Base-by-base conservation (phyloP, 64 coral and sea anemone genomes). In the Hydrozoanthus tunicans region DNA sequence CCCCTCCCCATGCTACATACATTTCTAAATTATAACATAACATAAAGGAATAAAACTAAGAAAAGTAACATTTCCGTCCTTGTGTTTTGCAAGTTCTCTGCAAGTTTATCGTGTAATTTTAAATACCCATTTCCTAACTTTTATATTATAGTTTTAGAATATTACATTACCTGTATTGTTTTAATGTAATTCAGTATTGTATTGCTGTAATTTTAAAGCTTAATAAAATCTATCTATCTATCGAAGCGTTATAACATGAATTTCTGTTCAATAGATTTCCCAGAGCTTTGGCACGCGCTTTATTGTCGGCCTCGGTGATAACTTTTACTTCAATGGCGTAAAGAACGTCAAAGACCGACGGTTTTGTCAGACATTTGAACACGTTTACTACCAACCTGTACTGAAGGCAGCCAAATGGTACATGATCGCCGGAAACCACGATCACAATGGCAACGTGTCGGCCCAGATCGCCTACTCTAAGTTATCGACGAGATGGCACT, bases 381-480 rank as follows among this genome's bases (percentile, higher is more conserved):
- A 73, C 6, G 84, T 73, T 26, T 88, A 73, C 25, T 74, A 24
- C 4, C n/a, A 74, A 7, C 84, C 84, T 11, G 68, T 88, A 26
- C 78, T 98, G 53, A 61, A 81, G 53, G 77, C 73, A 56, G 91
- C 96, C 26, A 94, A 80, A 79, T 98, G 96, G 96, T 92, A 90
- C 17, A 95, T 98, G 93, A 81, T 95, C 53, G 96, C 96, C 51
- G 96, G 96, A 52, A 98, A 98, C 59, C 96, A 98, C 57, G 96
- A 98, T 67, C 90, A 98, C 81, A 13, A 79, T 4, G 70, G 86
- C 14, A 98, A 98, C 63, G 89, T 95, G 13, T 93, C 96, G 12
- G 96, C 93, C 15, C 93, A 98, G 77, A 94, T 98, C 88, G 96
- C 86, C 15, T 98, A 98, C 57, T 93, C 91, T 6, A 86, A 95